Evolutionary conservation across 2,888 invertebrate genomes (phyloP).

Genomic region (Netelia fuscicornis): DNA sequence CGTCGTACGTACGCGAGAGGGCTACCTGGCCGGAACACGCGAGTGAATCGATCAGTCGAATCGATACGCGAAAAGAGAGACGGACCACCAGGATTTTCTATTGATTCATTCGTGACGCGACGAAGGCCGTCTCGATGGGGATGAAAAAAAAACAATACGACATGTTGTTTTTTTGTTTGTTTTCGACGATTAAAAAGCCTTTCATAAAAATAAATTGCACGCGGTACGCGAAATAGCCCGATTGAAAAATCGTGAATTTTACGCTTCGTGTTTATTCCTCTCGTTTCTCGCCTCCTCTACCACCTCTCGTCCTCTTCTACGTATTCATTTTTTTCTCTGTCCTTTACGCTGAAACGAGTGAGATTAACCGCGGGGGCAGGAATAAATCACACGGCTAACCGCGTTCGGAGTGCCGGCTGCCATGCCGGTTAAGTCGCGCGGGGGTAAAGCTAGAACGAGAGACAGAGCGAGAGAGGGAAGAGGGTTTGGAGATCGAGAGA

Average conservation of each 20-base stretch:
- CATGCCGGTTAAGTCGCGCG: conserved; percentile 59
- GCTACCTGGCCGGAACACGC: conserved; percentile 10
- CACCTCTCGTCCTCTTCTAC: conserved; percentile 23
- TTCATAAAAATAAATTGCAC: conserved; percentile 26
- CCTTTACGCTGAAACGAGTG: conserved; percentile 65
- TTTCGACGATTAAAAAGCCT: background rate
- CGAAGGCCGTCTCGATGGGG: no score
- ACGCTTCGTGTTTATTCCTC: conserved; percentile 55
- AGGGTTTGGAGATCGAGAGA: conserved; percentile 55
- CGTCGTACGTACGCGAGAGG: conserved; percentile 15
- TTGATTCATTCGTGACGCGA: background rate
- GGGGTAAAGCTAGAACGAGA: conserved; percentile 53
- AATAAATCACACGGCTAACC: conserved; percentile 70
- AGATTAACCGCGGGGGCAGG: conserved; percentile 70
- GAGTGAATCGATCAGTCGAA: conserved; percentile 52
- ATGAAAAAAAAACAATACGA: conserved; percentile 1
- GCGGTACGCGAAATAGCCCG: conserved; percentile 20
- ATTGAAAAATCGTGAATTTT: conserved; percentile 56
- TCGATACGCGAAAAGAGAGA: conserved; percentile 50
- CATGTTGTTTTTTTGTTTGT: background rate
- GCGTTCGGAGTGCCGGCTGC: conserved; percentile 67
- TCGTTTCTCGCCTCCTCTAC: conserved; percentile 18
- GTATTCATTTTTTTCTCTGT: conserved; percentile 42
- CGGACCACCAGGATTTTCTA: conserved; percentile 17
- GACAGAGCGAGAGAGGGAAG: conserved; percentile 57